Conservation (phyloP, 2,888 invertebrate species). For the Prosopocoilus inquinatus region DNA sequence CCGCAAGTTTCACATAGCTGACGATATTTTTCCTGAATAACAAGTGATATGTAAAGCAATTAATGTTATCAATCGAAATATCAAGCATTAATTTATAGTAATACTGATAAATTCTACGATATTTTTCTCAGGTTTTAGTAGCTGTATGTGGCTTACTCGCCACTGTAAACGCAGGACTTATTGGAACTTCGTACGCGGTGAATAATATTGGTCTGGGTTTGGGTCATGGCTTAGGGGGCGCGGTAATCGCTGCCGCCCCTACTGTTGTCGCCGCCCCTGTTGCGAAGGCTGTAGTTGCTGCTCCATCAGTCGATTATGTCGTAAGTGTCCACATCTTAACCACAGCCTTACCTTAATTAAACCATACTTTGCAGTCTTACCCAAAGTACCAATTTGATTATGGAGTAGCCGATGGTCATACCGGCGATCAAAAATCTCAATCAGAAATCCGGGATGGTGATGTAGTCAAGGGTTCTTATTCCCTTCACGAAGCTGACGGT, state of each 20-base stretch:
- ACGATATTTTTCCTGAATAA: too few species aligned
- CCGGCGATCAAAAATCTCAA: conserved; percentile 56
- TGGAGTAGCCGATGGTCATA: conserved; percentile 62
- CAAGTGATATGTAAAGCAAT: too few species aligned
- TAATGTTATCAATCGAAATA: too few species aligned
- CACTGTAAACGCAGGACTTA: conserved; percentile 54
- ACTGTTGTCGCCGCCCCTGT: conserved; percentile 40
- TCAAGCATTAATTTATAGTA: too few species aligned
- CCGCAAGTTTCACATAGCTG: too few species aligned
- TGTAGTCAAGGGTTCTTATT: conserved; percentile 61
- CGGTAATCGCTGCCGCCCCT: conserved; percentile 30
- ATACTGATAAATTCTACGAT: too few species aligned
- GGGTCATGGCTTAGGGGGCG: conserved; percentile 4
- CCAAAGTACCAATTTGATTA: conserved; percentile 66
- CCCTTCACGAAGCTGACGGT: conserved; percentile 51
- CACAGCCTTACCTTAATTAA: neutral
- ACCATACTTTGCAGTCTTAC: conserved; percentile 44
- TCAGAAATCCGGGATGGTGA: conserved; percentile 57
- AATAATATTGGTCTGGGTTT: conserved; percentile 7
- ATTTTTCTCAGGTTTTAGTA: conserved; percentile 17
- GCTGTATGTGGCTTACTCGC: conserved; percentile 44
- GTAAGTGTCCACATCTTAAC: conserved; percentile 23
- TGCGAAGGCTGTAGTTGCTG: conserved; percentile 40
- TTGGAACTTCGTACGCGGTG: conserved; percentile 33
- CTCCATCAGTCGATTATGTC: conserved; percentile 43